Conservation (phyloP, 2,113 vertebrate species). For the Actenoides lindsayi region DNA sequence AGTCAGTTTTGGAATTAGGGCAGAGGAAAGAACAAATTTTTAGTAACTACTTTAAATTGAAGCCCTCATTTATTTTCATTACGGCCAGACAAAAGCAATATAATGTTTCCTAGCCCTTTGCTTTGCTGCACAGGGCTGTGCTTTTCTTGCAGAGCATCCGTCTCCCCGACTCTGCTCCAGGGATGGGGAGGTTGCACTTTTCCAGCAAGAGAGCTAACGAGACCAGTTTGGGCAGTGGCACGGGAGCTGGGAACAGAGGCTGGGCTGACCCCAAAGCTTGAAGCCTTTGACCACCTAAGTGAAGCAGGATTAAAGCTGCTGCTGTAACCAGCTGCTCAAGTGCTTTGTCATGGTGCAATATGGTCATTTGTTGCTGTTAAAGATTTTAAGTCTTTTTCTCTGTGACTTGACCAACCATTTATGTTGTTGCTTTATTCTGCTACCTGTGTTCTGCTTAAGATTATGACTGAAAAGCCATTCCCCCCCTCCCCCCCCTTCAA, state of each 20-base stretch:
- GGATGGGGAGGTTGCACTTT: background rate
- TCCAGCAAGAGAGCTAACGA: background rate
- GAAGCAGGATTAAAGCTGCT: background rate
- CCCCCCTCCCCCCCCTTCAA: rapidly evolving
- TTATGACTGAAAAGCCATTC: rapidly evolving
- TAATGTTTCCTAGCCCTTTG: constrained; percentile 62
- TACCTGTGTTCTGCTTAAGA: background rate
- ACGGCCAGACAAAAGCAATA: constrained; percentile 73
- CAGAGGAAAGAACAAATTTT: constrained; percentile 83
- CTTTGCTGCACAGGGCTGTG: background rate
- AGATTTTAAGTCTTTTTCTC: background rate
- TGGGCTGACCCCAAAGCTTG: background rate
- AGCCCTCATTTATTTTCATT: constrained; percentile 81
- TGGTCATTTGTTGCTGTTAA: background rate
- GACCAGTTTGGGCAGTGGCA: background rate
- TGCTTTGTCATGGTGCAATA: rapidly evolving
- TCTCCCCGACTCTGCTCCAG: rapidly evolving
- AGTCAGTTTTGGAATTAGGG: constrained; percentile 74
- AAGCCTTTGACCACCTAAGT: background rate
- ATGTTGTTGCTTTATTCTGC: background rate
- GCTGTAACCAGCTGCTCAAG: background rate
- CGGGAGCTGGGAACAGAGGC: background rate
- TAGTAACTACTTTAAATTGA: constrained; percentile 79
- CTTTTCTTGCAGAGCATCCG: background rate
- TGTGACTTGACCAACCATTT: background rate